Evolutionary conservation across 2,797 vertebrate genomes (phyloP).

Genomic region (Cryptoblepharus egeriae): DNA sequence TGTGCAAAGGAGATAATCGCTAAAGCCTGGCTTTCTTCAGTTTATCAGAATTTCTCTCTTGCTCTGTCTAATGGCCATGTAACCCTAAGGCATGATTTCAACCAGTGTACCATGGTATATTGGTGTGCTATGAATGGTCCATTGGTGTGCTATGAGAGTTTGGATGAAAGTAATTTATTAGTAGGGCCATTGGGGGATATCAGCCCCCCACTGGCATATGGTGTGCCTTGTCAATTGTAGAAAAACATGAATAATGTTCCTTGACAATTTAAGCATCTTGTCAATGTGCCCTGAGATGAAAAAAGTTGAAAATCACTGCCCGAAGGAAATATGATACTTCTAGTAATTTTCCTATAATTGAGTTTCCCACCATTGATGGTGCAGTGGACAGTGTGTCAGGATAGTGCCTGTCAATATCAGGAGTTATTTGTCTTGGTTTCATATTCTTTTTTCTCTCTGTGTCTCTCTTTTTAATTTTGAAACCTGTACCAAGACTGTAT

Average conservation of each 20-base stretch:
- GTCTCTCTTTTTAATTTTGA: slow-evolving; percentile 3
- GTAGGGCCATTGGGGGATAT: too few species aligned
- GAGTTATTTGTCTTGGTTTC: background rate
- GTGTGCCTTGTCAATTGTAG: too few species aligned
- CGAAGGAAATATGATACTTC: background rate
- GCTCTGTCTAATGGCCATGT: background rate
- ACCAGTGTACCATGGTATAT: too few species aligned
- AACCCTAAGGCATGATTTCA: too few species aligned
- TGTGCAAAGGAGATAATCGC: background rate
- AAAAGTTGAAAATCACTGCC: too few species aligned
- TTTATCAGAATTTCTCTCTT: background rate
- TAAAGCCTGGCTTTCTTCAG: background rate
- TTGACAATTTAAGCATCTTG: too few species aligned
- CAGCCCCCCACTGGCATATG: too few species aligned
- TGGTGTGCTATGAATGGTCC: too few species aligned
- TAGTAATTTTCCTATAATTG: background rate
- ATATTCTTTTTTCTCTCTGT: background rate
- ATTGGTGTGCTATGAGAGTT: too few species aligned
- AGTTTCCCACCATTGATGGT: background rate
- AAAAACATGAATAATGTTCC: too few species aligned
- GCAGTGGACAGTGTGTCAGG: background rate
- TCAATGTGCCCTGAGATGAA: too few species aligned
- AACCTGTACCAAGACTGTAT: background rate
- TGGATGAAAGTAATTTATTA: too few species aligned
- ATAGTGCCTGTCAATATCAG: background rate